Conservation (phyloP, 2,113 vertebrate species). For the Tragelaphus buxtoni region DNA sequence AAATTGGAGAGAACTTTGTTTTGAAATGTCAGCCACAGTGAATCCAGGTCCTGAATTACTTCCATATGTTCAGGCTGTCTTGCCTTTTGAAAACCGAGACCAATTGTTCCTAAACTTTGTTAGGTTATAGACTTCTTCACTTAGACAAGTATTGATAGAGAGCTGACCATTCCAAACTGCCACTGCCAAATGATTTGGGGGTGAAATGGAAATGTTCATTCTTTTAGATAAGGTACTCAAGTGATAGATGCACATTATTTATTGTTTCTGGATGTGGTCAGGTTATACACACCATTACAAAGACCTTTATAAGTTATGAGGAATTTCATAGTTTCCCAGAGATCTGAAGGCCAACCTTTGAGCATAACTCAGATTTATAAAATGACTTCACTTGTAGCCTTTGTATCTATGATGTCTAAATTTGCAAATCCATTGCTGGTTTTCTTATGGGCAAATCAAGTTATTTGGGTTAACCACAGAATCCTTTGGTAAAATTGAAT, state of each 20-base stretch:
- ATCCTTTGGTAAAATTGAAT: neutral
- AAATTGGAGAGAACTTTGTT: constrained; percentile 9
- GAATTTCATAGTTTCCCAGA: neutral
- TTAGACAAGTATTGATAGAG: neutral
- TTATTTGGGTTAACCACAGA: constrained; percentile 36
- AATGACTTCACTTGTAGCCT: constrained; percentile 2
- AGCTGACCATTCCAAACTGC: neutral
- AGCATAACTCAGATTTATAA: neutral
- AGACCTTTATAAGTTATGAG: neutral
- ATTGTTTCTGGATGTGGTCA: neutral
- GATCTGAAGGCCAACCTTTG: neutral
- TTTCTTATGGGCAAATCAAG: constrained; percentile 24
- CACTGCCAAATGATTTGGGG: constrained; percentile 1
- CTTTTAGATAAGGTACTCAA: neutral
- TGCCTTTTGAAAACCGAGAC: constrained; percentile 40
- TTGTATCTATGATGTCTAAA: neutral
- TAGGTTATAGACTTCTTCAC: neutral
- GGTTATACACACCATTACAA: neutral
- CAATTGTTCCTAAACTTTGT: constrained; percentile 9
- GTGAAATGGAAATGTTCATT: neutral
- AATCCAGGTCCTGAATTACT: neutral
- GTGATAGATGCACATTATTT: neutral
- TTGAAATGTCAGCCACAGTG: neutral
- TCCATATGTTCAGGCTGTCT: neutral
- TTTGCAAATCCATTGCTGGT: constrained; percentile 10